Conservation (phyloP, 2,797 vertebrate genomes). For the Lacerta bilineata region DNA sequence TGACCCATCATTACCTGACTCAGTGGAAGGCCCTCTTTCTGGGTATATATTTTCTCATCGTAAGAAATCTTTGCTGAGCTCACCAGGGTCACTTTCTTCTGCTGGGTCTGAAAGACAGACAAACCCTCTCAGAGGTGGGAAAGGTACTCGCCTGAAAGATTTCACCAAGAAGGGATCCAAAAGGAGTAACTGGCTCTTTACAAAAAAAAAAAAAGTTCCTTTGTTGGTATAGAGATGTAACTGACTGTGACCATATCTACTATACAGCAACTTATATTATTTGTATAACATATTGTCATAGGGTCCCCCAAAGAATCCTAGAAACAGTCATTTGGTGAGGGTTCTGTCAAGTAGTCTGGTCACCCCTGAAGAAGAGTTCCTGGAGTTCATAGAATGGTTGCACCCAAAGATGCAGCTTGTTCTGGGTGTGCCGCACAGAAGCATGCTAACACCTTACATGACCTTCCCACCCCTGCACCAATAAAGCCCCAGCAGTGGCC, state of each 20-base stretch:
- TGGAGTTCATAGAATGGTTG: not conserved
- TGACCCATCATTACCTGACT: conserved; percentile 63
- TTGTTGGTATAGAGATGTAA: not conserved
- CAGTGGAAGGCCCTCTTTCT: conserved; percentile 55
- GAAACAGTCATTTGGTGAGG: not conserved
- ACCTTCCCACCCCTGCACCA: too few species aligned
- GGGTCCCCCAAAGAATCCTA: not conserved
- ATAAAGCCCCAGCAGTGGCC: not conserved
- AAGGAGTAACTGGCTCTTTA: not conserved
- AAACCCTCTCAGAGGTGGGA: not conserved
- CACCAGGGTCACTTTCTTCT: conserved; percentile 77
- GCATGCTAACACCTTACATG: not conserved
- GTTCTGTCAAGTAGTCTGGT: not conserved
- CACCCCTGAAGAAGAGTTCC: not conserved
- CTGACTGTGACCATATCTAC: not conserved
- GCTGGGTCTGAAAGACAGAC: conserved; percentile 76
- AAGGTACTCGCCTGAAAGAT: not conserved
- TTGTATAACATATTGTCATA: not conserved
- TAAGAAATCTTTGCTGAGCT: conserved; percentile 82
- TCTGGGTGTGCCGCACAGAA: not conserved
- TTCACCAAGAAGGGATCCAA: not conserved
- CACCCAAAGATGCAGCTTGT: not conserved
- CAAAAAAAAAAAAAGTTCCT: not conserved
- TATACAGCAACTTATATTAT: not conserved
- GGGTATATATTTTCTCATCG: conserved; percentile 76